Percentiles rank a stretch among this genome's conserved stretches.
phyloP scores from a whole-genome alignment of 64 coral and sea anemone species.

The Pocillopora verrucosa region DNA sequence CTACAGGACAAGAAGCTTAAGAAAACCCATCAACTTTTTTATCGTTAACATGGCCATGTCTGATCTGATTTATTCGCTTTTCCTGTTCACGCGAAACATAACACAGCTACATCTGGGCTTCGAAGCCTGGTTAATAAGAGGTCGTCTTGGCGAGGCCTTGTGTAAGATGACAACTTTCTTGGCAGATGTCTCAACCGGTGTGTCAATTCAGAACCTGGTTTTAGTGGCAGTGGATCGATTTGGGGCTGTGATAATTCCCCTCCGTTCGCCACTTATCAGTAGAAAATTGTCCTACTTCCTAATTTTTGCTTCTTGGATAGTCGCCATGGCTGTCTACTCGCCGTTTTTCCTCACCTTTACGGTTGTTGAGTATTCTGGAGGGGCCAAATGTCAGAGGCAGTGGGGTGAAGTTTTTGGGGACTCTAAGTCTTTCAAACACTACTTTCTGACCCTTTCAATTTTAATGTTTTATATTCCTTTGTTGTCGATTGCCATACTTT shows the following conservation, averaged over 20 bases:
- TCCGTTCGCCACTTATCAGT: background rate
- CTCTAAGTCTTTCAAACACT: background rate
- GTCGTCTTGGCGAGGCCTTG: background rate
- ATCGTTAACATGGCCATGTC: background rate
- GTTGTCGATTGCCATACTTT: background rate
- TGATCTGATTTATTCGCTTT: background rate
- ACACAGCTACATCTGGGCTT: background rate
- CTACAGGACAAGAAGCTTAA: background rate
- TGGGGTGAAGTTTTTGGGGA: background rate
- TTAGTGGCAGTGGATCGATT: background rate
- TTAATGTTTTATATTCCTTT: no score
- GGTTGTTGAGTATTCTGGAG: background rate
- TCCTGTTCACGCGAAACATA: background rate
- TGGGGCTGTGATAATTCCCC: background rate
- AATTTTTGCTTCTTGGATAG: background rate
- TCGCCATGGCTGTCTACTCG: background rate
- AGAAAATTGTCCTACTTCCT: background rate
- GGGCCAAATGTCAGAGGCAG: background rate
- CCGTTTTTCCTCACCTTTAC: background rate
- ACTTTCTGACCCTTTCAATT: background rate
- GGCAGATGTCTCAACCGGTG: background rate
- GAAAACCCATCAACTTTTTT: background rate
- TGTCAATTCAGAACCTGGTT: background rate
- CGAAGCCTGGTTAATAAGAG: background rate
- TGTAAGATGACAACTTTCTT: background rate